These are phyloP conservation scores for Diaperis boleti DNA, from an alignment of 2,888 invertebrate genomes.

Conservation along the genomic window DNA sequence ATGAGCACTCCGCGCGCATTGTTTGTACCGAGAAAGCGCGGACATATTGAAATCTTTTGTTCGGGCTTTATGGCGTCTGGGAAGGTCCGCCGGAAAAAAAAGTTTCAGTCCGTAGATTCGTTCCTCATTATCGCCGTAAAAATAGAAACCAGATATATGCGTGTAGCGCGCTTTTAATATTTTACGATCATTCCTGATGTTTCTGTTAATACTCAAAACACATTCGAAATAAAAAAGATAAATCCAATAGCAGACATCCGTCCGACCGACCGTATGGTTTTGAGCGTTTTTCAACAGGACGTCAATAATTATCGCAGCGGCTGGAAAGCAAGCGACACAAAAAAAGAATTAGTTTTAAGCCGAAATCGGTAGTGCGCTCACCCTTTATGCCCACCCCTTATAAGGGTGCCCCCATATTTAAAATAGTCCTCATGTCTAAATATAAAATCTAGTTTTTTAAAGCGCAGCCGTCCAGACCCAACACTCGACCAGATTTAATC, in stretches of 20 bases:
- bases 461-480: constrained; percentile 25
- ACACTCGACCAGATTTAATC: constrained; percentile 28
- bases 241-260: constrained; percentile 48
- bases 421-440: constrained; percentile 44
- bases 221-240: constrained; percentile 50
- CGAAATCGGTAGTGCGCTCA: constrained; percentile 19
- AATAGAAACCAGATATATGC: constrained; percentile 33
- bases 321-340: constrained; percentile 8
- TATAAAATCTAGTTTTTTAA: constrained; percentile 44
- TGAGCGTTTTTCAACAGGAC: no score
- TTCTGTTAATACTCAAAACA: constrained; percentile 48
- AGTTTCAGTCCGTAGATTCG: no score
- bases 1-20: constrained; percentile 27
- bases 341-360: constrained; percentile 12
- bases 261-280: constrained; percentile 42
- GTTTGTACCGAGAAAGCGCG: constrained; percentile 7
- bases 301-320: constrained; percentile 26
- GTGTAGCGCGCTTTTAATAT: constrained; percentile 37
- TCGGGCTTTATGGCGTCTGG: background rate
- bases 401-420: constrained; percentile 44
- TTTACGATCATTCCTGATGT: constrained; percentile 41
- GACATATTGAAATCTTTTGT: constrained; percentile 1
- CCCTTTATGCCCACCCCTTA: constrained; percentile 33
- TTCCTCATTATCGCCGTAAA: constrained; percentile 16
- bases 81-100: no score